Evolutionary conservation across 2,113 vertebrate genomes (phyloP).

Genomic region (Echinops telfairi): DNA sequence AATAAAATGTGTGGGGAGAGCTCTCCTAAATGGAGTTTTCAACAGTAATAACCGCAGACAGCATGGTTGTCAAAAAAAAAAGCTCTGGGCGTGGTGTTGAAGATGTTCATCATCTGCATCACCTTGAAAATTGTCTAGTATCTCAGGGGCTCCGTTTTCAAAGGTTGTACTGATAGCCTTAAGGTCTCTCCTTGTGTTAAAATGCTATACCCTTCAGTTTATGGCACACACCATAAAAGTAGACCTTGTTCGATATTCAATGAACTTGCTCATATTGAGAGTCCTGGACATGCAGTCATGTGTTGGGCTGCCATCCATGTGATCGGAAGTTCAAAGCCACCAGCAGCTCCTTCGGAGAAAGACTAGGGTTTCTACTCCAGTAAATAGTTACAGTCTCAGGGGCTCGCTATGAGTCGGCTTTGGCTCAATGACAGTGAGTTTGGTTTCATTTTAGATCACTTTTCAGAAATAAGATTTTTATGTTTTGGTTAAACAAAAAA

Average conservation of each 20-base stretch:
- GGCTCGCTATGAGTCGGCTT: too few species aligned
- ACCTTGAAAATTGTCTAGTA: neutral
- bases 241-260: neutral
- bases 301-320: too few species aligned
- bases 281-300: too few species aligned
- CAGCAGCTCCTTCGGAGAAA: too few species aligned
- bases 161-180: neutral
- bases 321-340: too few species aligned
- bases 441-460: too few species aligned
- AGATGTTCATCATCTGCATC: neutral
- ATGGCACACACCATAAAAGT: neutral
- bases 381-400: too few species aligned
- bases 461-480: conserved; percentile 30
- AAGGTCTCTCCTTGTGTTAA: neutral
- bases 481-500: neutral
- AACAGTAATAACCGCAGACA: neutral
- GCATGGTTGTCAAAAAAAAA: neutral
- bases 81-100: neutral
- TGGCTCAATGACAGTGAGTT: too few species aligned
- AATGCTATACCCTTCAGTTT: neutral
- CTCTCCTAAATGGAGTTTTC: neutral
- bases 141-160: conserved; percentile 30
- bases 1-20: conserved; percentile 29
- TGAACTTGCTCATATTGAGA: neutral
- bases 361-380: too few species aligned